These are phyloP conservation scores for Acanthochromis polyacanthus DNA, from an alignment of 2,113 vertebrate species.

Conservation along the genomic window DNA sequence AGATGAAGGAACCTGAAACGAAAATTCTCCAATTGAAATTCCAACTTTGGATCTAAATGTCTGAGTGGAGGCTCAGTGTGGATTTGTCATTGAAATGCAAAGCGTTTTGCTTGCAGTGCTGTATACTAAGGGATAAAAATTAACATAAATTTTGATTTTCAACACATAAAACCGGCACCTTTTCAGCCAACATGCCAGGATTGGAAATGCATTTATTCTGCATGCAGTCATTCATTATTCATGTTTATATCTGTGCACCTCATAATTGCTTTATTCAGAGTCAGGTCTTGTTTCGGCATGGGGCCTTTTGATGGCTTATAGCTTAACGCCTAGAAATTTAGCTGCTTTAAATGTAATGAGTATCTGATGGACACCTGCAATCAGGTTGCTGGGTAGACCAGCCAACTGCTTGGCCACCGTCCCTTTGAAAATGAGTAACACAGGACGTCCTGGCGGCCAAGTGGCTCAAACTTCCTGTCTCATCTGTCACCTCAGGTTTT, in stretches of 20 bases:
- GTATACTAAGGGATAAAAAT: slow-evolving; percentile 66
- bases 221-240: slow-evolving; percentile 77
- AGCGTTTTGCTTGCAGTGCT: slow-evolving; percentile 59
- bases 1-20: slow-evolving; percentile 53
- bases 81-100: slow-evolving; percentile 82
- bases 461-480: slow-evolving; percentile 74
- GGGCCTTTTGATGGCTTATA: slow-evolving; percentile 57
- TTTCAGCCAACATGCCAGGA: slow-evolving; percentile 63
- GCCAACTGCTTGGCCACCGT: slow-evolving; percentile 45
- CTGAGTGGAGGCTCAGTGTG: slow-evolving; percentile 73
- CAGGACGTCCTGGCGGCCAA: slow-evolving; percentile 79
- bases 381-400: slow-evolving; percentile 27
- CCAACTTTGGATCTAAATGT: slow-evolving; percentile 80
- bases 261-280: slow-evolving; percentile 70
- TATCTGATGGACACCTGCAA: slow-evolving; percentile 48
- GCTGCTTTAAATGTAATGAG: slow-evolving; percentile 48
- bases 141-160: slow-evolving; percentile 76
- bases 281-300: slow-evolving; percentile 61
- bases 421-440: slow-evolving; percentile 74
- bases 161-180: slow-evolving; percentile 57
- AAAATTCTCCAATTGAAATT: slow-evolving; percentile 73
- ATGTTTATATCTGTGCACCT: slow-evolving; percentile 64
- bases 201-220: slow-evolving; percentile 74
- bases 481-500: slow-evolving; percentile 70
- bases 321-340: slow-evolving; percentile 67